Conservation (phyloP, 2,113 vertebrate genomes). For the Amia ocellicauda region DNA sequence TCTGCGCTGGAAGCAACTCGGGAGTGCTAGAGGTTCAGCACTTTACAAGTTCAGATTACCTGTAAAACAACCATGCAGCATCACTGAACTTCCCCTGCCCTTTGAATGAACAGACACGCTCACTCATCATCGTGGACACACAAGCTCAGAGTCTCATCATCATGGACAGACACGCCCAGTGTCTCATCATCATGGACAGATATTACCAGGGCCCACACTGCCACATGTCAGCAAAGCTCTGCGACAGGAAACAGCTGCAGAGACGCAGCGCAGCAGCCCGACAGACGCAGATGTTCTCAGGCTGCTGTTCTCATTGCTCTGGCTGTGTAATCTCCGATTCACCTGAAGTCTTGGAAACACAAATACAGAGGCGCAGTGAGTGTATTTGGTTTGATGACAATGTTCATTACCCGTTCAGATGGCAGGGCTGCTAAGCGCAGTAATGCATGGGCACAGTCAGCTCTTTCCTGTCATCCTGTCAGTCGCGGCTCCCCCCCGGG, state of each 20-base stretch:
- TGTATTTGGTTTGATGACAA: constrained; percentile 45
- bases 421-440: constrained; percentile 43
- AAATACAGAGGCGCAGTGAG: constrained; percentile 23
- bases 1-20: too few species aligned
- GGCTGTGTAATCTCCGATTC: neutral
- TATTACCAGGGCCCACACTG: neutral
- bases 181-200: too few species aligned
- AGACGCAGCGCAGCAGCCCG: constrained; percentile 14
- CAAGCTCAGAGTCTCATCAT: too few species aligned
- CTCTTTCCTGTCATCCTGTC: constrained; percentile 52
- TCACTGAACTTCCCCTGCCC: neutral
- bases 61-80: neutral
- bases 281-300: neutral
- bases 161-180: too few species aligned
- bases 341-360: constrained; percentile 25
- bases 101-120: too few species aligned
- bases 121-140: too few species aligned
- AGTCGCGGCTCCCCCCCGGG: constrained; percentile 41
- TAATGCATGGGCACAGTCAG: constrained; percentile 54
- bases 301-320: neutral
- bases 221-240: constrained; percentile 24
- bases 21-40: neutral
- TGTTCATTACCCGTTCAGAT: constrained; percentile 40
- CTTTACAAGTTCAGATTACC: neutral
- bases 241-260: constrained; percentile 9